phyloP scores from a whole-genome alignment of 2,797 vertebrate species.

The Sebastes kiyomatsui region DNA sequence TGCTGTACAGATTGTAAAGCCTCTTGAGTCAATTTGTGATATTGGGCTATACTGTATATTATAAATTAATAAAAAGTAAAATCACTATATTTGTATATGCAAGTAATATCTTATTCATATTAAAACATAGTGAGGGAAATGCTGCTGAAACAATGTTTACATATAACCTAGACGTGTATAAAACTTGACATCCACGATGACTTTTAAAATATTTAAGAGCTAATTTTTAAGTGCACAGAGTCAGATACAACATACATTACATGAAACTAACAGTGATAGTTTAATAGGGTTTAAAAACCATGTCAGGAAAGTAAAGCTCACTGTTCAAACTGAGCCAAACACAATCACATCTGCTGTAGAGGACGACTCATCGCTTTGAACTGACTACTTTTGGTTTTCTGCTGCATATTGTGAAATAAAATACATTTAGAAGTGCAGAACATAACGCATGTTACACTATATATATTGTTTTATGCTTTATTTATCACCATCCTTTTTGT shows the following conservation, averaged over 20 bases:
- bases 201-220: background rate
- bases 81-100: too few relatives aligned
- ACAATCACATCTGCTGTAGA: background rate
- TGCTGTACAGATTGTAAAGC: too few relatives aligned
- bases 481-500: too few relatives aligned
- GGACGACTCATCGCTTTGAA: background rate
- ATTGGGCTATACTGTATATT: too few relatives aligned
- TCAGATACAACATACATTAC: background rate
- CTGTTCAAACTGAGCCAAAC: background rate
- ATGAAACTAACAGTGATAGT: background rate
- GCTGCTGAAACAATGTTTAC: fast-evolving
- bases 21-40: too few relatives aligned
- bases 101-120: too few relatives aligned
- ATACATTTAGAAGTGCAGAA: background rate
- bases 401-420: background rate
- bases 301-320: too few relatives aligned
- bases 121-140: too few relatives aligned
- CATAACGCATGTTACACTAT: background rate
- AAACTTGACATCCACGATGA: too few relatives aligned
- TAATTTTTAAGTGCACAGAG: background rate
- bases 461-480: background rate
- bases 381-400: background rate
- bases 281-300: background rate
- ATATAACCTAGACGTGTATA: too few relatives aligned
- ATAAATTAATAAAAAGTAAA: too few relatives aligned